These are phyloP conservation scores for Tragelaphus strepsiceros DNA, from an alignment of 2,113 vertebrate genomes.

Conservation along the genomic window DNA sequence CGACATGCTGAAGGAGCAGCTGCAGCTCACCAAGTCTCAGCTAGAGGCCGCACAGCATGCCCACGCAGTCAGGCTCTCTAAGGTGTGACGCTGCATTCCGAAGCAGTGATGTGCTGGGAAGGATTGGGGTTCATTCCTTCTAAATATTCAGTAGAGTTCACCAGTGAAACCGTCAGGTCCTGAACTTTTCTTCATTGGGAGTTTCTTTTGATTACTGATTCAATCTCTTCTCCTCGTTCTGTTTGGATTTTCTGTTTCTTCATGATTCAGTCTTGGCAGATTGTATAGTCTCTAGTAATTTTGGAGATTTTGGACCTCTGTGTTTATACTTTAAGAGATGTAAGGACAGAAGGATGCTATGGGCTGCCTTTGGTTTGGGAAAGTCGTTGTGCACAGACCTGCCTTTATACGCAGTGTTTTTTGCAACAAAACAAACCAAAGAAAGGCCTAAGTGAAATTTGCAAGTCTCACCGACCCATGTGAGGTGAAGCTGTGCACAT, in stretches of 20 bases:
- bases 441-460: not conserved
- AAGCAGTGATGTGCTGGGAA: not conserved
- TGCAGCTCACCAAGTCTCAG: constrained; percentile 86
- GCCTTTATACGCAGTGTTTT: not conserved
- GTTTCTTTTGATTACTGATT: not conserved
- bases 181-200: not conserved
- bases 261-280: not conserved
- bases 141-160: not conserved
- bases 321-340: not conserved
- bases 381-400: not conserved
- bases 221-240: not conserved
- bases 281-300: not conserved
- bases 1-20: constrained; percentile 85
- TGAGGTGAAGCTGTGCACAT: not conserved
- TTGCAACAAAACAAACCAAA: not conserved
- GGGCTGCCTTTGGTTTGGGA: not conserved
- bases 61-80: constrained; percentile 78
- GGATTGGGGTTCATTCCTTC: not conserved
- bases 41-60: constrained; percentile 85
- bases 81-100: constrained; percentile 74
- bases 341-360: not conserved
- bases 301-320: not conserved
- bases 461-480: not conserved
- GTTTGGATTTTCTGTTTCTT: not conserved
- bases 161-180: not conserved